Base-by-base conservation (phyloP, 2,797 vertebrate species). In the Enteromius unitaeniatus region DNA sequence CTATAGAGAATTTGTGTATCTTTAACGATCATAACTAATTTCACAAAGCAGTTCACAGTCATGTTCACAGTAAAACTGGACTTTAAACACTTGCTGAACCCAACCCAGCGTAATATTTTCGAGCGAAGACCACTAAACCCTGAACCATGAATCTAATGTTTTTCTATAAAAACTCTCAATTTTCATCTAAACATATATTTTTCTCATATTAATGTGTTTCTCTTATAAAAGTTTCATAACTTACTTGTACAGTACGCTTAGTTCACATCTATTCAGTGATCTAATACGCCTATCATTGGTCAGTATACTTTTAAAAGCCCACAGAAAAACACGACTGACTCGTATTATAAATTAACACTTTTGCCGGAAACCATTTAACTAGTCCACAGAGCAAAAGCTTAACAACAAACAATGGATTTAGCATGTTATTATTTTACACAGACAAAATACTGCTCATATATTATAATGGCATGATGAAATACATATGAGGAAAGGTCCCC, bases 251-350 rank as follows among this genome's bases (percentile, higher is more conserved):
- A 90, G 81, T 58, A 31, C 68, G 67, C 68, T 53, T 34, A 76
- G 76, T 80, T 84, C 53, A 86, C 84, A 84, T 79, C 79, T 84
- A 78, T 86, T 85, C 55, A 85, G 83, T 82, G 81, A 87, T 86
- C 81, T 64, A 87, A 69, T 68, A 42, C 34, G 17, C 34, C 40
- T 47, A 76, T 51, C 28, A 73, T 74, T 83, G 55, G 58, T 67
- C 77, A 72, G 65, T 58, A 72, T 77, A 70, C 78, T 84, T 77
- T 76, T 81, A 86, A 85, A 74, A 34, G 81, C 62, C 40, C 78
- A 81, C 74, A 47, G 51, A 75, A 78, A 74, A 74, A 28, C 28
- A 81, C 37, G 45, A 42, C 40, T 45, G 60, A 40, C 53, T 40
- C 14, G 10, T n/a, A 81, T 40, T 58, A 58, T 78, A 74, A 78